Conservation (phyloP, 1,140 invertebrate genomes). For the Platyscapa corneri region DNA sequence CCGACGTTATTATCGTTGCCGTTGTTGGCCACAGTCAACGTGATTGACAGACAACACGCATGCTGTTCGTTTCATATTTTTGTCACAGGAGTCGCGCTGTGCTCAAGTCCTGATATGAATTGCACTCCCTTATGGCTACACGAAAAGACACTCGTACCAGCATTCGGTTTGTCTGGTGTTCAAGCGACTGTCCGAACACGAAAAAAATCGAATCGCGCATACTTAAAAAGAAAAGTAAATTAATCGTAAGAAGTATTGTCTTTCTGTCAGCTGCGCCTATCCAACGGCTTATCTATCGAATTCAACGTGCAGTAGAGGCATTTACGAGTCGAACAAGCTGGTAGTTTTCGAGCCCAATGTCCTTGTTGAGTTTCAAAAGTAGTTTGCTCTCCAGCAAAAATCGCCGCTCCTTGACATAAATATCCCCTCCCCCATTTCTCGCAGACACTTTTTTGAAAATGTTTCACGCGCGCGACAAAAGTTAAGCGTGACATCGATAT, state of each 20-base stretch:
- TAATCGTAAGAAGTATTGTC: neutral
- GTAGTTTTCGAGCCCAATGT: too few species aligned
- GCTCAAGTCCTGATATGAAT: too few species aligned
- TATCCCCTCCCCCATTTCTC: neutral
- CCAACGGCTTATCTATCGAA: too few species aligned
- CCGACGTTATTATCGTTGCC: neutral
- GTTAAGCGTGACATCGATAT: neutral
- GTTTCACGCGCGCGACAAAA: neutral
- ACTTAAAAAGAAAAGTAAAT: too few species aligned
- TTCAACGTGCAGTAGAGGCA: too few species aligned
- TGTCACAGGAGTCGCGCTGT: too few species aligned
- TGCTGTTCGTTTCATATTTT: neutral
- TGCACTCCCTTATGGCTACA: neutral
- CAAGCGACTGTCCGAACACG: neutral
- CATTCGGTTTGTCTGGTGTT: neutral
- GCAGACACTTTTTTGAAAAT: neutral
- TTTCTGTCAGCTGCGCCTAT: too few species aligned
- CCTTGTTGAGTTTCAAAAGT: neutral
- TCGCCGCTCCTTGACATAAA: neutral
- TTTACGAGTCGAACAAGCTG: too few species aligned
- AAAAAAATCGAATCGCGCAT: neutral
- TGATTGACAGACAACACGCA: conserved; percentile 19
- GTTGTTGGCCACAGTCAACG: neutral
- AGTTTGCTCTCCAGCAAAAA: neutral
- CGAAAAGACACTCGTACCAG: neutral